A percentile compares a stretch with the other conserved stretches of the same genome.
Evolutionary conservation across 2,888 invertebrate species (phyloP).

Genomic region (Agrochola lota): DNA sequence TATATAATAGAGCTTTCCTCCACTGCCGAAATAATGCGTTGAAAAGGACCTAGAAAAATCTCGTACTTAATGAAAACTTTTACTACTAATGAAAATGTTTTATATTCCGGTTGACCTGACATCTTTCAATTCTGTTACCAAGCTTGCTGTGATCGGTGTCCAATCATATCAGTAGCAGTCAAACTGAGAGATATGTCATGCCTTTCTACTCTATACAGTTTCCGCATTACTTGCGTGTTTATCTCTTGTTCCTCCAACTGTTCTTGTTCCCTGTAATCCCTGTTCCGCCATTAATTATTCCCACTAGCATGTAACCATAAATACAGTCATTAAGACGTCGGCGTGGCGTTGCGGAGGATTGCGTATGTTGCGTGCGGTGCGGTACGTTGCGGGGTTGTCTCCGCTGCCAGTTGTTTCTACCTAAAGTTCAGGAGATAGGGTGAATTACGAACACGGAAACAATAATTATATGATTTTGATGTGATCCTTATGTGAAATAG

Average conservation of each 20-base stretch:
- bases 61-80: not conserved
- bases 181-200: not conserved
- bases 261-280: conserved; percentile 14
- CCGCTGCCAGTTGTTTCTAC: conserved; percentile 2
- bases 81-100: not conserved
- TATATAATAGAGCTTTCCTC: not conserved
- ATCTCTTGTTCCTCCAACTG: conserved; percentile 4
- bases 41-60: not conserved
- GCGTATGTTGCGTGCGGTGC: conserved; percentile 53
- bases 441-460: not conserved
- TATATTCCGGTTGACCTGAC: not conserved
- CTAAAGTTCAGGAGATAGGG: conserved; percentile 2
- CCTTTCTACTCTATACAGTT: not conserved
- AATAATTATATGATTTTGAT: conserved; percentile 1
- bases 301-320: conserved; percentile 57
- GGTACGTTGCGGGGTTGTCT: conserved; percentile 28
- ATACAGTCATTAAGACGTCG: conserved; percentile 69
- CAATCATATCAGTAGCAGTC: too few relatives aligned
- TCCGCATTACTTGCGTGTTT: not conserved
- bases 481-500: not conserved
- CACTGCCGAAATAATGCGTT: not conserved
- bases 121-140: not conserved
- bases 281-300: conserved; percentile 45
- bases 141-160: not conserved
- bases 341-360: conserved; percentile 40